A percentile compares a stretch with the other conserved stretches of the same genome.
These are phyloP conservation scores for Deroptyus accipitrinus DNA, from an alignment of 2,113 vertebrate species.

Conservation along the genomic window DNA sequence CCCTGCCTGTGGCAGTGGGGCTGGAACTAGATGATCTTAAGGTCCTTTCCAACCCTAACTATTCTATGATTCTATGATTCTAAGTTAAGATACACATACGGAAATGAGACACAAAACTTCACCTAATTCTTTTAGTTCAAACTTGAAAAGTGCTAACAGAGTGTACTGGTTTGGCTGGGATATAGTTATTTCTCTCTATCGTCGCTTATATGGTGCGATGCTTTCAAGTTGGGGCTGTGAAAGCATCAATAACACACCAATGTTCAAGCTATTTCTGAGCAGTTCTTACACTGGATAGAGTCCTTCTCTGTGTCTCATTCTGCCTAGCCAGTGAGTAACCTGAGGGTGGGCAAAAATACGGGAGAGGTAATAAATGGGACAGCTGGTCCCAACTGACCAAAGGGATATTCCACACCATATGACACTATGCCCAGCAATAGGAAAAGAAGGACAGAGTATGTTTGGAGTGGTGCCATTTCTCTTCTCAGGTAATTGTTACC, in stretches of 20 bases:
- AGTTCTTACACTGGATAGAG: background rate
- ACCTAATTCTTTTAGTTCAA: background rate
- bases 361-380: background rate
- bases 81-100: background rate
- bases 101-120: background rate
- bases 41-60: too few relatives aligned
- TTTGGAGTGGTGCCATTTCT: background rate
- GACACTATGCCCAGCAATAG: background rate
- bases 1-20: too few relatives aligned
- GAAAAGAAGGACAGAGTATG: background rate
- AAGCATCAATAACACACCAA: too few relatives aligned
- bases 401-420: background rate
- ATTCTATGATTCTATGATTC: too few relatives aligned
- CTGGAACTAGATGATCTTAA: too few relatives aligned
- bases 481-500: background rate
- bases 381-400: background rate
- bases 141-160: background rate
- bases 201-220: too few relatives aligned
- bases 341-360: background rate
- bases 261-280: too few relatives aligned
- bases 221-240: too few relatives aligned
- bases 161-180: background rate
- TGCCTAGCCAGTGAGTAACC: background rate
- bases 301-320: background rate
- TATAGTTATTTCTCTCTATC: too few relatives aligned